Evolutionary conservation across 2,888 invertebrate species (phyloP).

Genomic region (Platycheirus albimanus): DNA sequence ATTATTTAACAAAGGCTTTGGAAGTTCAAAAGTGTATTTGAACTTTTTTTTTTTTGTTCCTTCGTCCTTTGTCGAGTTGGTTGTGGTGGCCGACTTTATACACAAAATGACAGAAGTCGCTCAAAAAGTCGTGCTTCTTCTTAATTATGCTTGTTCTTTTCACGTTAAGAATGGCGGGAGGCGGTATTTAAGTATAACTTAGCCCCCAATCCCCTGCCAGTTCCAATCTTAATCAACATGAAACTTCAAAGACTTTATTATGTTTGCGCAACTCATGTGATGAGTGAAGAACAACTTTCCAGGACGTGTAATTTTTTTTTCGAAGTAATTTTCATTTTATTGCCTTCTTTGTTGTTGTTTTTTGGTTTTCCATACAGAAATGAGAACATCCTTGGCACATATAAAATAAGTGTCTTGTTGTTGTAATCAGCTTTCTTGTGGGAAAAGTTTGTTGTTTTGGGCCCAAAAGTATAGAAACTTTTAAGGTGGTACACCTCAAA

Average conservation of each 20-base stretch:
- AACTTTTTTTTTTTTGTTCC: too few species aligned
- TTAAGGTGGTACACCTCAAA: slow-evolving; percentile 36
- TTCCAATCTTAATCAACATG: slow-evolving; percentile 13
- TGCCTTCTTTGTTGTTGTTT: slow-evolving; percentile 22
- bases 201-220: neutral
- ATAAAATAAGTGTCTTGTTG: slow-evolving; percentile 22
- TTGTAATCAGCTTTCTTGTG: slow-evolving; percentile 31
- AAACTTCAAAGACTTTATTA: slow-evolving; percentile 28
- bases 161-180: neutral
- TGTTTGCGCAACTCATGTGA: slow-evolving; percentile 13
- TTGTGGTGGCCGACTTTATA: neutral
- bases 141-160: neutral
- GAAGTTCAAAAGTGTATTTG: neutral
- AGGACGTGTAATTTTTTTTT: slow-evolving; percentile 14
- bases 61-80: neutral
- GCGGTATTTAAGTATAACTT: neutral
- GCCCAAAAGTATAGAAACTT: slow-evolving; percentile 37
- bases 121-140: neutral
- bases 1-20: neutral
- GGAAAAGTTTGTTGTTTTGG: slow-evolving; percentile 39
- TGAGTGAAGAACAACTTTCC: slow-evolving; percentile 8
- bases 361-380: slow-evolving; percentile 9
- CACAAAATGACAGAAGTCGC: neutral
- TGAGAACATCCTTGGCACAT: slow-evolving; percentile 17
- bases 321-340: slow-evolving; percentile 21